Evolutionary conservation across 2,113 vertebrate species (phyloP).

Genomic region (Cinclus mexicanus): DNA sequence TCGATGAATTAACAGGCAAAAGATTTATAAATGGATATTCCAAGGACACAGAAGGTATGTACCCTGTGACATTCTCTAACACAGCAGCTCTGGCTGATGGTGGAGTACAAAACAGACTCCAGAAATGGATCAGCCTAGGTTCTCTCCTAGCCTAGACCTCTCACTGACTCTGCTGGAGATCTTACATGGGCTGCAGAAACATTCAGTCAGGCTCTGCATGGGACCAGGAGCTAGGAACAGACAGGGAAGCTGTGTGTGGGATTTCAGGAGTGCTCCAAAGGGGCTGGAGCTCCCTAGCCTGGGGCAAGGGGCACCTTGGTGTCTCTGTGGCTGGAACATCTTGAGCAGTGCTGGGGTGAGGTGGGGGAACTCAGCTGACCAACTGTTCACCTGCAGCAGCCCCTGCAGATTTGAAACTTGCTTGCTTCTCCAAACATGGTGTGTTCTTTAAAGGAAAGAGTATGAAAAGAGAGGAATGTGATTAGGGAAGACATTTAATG

Average conservation of each 20-base stretch:
- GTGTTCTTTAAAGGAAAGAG: background rate
- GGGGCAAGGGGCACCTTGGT: background rate
- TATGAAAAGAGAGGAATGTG: background rate
- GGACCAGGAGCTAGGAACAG: background rate
- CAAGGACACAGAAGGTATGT: background rate
- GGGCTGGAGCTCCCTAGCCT: background rate
- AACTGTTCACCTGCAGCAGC: background rate
- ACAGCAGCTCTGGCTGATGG: background rate
- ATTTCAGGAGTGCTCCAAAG: background rate
- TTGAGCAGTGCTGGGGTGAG: background rate
- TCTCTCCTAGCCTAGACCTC: background rate
- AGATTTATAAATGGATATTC: background rate
- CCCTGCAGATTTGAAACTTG: background rate
- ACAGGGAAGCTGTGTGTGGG: background rate
- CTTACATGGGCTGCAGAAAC: background rate
- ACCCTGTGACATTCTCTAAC: background rate
- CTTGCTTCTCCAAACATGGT: background rate
- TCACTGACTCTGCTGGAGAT: background rate
- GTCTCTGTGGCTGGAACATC: background rate
- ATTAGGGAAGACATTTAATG: background rate
- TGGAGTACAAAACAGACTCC: background rate
- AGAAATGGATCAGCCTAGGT: background rate
- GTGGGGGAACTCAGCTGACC: background rate
- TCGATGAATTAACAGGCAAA: background rate
- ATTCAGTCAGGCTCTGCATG: rapidly evolving